phyloP scores from a whole-genome alignment of 2,888 invertebrate genomes.

The Xanthia icteritia region DNA sequence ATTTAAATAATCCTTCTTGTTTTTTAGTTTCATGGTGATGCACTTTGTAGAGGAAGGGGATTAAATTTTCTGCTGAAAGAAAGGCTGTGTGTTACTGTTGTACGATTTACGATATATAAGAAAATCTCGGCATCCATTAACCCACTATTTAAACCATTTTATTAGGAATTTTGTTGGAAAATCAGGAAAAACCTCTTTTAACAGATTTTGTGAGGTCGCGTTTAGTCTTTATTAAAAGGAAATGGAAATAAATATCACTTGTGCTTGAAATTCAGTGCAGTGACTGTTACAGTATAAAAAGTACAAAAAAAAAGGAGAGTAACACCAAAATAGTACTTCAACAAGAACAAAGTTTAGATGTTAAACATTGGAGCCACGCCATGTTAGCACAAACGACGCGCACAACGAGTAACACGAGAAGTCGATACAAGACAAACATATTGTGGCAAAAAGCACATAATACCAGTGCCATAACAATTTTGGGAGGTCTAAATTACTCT shows the following conservation, averaged over 20 bases:
- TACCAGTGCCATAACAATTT: slow-evolving; percentile 74
- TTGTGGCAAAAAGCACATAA: slow-evolving; percentile 70
- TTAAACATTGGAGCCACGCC: slow-evolving; percentile 45
- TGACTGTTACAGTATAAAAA: not conserved
- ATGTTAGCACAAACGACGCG: slow-evolving; percentile 59
- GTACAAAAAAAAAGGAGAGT: not conserved
- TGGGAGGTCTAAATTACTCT: slow-evolving; percentile 83
- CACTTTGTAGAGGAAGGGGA: no score
- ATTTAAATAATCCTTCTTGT: not conserved
- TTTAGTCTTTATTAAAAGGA: not conserved
- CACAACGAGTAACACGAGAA: slow-evolving; percentile 53
- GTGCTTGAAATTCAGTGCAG: not conserved
- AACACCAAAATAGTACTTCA: slow-evolving; percentile 20
- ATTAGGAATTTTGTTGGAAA: not conserved
- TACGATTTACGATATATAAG: not conserved
- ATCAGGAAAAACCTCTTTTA: no score
- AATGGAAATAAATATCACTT: not conserved
- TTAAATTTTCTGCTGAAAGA: no score
- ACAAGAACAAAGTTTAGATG: slow-evolving; percentile 45
- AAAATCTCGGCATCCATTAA: not conserved
- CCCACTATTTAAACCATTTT: not conserved
- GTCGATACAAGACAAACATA: slow-evolving; percentile 66
- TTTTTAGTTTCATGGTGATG: not conserved
- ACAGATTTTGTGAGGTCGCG: not conserved
- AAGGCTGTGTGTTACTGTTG: not conserved